Conservation (phyloP, 2,797 vertebrate species). For the Kryptopterus vitreolus region DNA sequence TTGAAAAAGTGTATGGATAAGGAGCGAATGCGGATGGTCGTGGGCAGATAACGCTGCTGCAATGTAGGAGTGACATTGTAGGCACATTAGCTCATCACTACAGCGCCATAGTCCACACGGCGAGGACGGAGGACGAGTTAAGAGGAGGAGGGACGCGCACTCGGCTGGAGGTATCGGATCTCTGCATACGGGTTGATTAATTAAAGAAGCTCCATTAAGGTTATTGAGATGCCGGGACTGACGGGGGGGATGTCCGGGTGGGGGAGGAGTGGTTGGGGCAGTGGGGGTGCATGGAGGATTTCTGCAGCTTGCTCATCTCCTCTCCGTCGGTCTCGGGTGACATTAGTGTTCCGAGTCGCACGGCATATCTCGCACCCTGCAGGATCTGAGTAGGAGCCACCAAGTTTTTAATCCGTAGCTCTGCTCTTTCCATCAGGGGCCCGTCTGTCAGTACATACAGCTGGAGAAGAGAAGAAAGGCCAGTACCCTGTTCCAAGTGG, state of each 20-base stretch:
- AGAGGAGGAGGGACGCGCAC: conserved; percentile 28
- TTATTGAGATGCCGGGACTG: conserved; percentile 67
- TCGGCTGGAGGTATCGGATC: conserved; percentile 71
- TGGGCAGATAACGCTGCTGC: conserved; percentile 67
- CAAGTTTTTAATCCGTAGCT: conserved; percentile 67
- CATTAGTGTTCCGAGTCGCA: conserved; percentile 37
- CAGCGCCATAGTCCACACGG: conserved; percentile 73
- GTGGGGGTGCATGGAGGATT: too few relatives aligned
- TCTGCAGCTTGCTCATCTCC: conserved; percentile 10
- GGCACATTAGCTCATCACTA: conserved; percentile 76
- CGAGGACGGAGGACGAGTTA: conserved; percentile 72
- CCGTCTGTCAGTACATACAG: conserved; percentile 77
- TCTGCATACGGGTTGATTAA: conserved; percentile 77
- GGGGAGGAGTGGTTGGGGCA: too few relatives aligned
- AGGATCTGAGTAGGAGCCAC: conserved; percentile 66
- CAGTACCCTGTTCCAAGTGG: conserved; percentile 74
- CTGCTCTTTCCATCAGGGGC: conserved; percentile 64
- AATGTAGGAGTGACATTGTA: conserved; percentile 77
- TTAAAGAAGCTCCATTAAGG: conserved; percentile 76
- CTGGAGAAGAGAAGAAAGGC: conserved; percentile 66
- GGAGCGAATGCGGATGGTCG: too few relatives aligned
- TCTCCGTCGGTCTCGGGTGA: conserved; percentile 58
- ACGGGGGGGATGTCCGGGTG: too few relatives aligned
- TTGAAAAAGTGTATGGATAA: too few relatives aligned
- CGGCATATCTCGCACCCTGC: conserved; percentile 63